These are phyloP conservation scores for Apus apus DNA, from an alignment of 2,113 vertebrate species.

Conservation along the genomic window DNA sequence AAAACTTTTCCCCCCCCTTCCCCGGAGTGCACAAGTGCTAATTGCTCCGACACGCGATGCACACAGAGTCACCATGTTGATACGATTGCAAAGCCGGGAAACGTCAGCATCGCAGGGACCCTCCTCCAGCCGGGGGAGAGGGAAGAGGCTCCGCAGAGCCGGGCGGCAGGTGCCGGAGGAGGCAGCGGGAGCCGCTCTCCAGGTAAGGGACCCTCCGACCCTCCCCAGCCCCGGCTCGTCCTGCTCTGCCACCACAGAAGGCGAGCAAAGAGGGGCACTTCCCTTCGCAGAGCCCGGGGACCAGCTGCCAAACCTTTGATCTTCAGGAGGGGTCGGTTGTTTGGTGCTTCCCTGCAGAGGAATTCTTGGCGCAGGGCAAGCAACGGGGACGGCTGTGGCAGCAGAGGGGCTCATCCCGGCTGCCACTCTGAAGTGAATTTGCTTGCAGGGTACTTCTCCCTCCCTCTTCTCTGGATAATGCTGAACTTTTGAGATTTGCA, in stretches of 20 bases:
- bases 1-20: background rate
- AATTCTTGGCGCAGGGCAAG: background rate
- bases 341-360: background rate
- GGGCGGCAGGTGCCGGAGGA: background rate
- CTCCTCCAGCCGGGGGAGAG: conserved; percentile 33
- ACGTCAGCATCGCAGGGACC: conserved; percentile 52
- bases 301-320: background rate
- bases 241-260: fast-evolving
- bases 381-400: background rate
- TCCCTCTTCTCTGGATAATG: background rate
- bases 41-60: background rate
- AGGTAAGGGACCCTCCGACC: conserved; percentile 31
- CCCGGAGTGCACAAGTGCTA: background rate
- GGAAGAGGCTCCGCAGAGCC: background rate
- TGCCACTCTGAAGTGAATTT: background rate
- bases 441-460: background rate
- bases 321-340: fast-evolving
- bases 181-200: background rate
- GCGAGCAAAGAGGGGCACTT: background rate
- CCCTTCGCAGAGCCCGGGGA: background rate
- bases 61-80: background rate
- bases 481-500: background rate
- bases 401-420: background rate
- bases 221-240: fast-evolving
- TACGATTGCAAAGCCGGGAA: background rate